A percentile compares a stretch with the other conserved stretches of the same genome.
These are phyloP conservation scores for Palloptera scutellata DNA, from an alignment of 2,888 invertebrate genomes.

Conservation along the genomic window DNA sequence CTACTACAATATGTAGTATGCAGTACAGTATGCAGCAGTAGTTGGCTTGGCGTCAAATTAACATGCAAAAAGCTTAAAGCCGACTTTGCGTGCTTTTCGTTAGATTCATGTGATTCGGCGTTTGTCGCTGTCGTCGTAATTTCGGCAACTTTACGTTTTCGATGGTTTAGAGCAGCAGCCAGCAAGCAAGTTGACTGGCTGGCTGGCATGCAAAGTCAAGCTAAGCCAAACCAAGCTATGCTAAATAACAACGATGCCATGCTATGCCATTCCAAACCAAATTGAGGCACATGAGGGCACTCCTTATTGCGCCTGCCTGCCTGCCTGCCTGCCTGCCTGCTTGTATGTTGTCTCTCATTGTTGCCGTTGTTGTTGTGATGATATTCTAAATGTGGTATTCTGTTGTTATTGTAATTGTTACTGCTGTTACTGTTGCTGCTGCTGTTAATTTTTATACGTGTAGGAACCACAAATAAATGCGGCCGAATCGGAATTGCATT, in stretches of 20 bases:
- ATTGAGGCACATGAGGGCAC: conserved; percentile 44
- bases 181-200: neutral
- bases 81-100: conserved; percentile 9
- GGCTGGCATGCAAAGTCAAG: conserved; percentile 7
- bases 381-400: conserved; percentile 58
- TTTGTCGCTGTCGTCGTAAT: neutral
- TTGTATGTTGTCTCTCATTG: conserved; percentile 25
- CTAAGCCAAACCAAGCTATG: conserved; percentile 36
- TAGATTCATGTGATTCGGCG: neutral
- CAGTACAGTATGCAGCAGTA: conserved; percentile 7
- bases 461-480: conserved; percentile 28
- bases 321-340: conserved; percentile 30
- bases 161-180: too few relatives aligned
- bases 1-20: too few relatives aligned
- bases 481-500: conserved; percentile 47
- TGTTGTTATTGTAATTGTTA: conserved; percentile 37
- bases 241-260: conserved; percentile 37
- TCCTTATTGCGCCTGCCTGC: conserved; percentile 46
- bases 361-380: conserved; percentile 44
- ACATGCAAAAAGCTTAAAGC: conserved; percentile 25
- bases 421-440: conserved; percentile 27
- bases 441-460: conserved; percentile 48
- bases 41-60: conserved; percentile 8
- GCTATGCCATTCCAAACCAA: neutral
- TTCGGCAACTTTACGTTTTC: neutral